phyloP scores from a whole-genome alignment of 2,113 vertebrate genomes.

The Dolichallabes microphthalmus region DNA sequence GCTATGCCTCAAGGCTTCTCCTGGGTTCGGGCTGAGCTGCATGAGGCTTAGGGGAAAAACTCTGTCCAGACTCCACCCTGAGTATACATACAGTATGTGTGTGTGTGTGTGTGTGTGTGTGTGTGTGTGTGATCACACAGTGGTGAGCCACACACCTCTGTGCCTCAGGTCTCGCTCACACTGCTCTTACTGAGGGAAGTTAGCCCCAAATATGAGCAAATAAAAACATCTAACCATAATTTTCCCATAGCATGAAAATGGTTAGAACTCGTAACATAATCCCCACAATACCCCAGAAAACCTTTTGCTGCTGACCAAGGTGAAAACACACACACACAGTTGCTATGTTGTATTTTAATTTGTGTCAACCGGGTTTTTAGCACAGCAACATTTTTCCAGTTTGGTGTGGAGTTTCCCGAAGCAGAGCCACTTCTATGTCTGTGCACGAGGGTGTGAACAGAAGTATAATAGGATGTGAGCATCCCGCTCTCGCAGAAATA shows the following conservation, averaged over 20 bases:
- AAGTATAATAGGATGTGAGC: background rate
- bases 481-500: background rate
- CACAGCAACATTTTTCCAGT: constrained; percentile 3
- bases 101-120: constrained; percentile 21
- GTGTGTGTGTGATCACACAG: constrained; percentile 39
- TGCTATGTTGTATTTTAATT: background rate
- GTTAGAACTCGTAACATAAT: constrained; percentile 14
- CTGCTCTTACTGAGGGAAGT: constrained; percentile 6
- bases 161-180: constrained; percentile 52
- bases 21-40: constrained; percentile 26
- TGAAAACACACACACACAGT: constrained; percentile 27
- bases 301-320: constrained; percentile 7
- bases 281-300: constrained; percentile 54
- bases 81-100: constrained; percentile 23
- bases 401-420: constrained; percentile 11
- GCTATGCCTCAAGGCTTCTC: constrained; percentile 39
- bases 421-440: background rate
- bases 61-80: constrained; percentile 22
- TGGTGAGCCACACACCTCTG: constrained; percentile 49
- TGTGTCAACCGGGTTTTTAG: background rate
- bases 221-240: constrained; percentile 30
- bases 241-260: constrained; percentile 24
- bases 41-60: constrained; percentile 14
- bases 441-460: constrained; percentile 12
- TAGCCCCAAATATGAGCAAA: constrained; percentile 38